phyloP scores from a whole-genome alignment of 2,888 invertebrate species.

The Cataglyphis cursor region DNA sequence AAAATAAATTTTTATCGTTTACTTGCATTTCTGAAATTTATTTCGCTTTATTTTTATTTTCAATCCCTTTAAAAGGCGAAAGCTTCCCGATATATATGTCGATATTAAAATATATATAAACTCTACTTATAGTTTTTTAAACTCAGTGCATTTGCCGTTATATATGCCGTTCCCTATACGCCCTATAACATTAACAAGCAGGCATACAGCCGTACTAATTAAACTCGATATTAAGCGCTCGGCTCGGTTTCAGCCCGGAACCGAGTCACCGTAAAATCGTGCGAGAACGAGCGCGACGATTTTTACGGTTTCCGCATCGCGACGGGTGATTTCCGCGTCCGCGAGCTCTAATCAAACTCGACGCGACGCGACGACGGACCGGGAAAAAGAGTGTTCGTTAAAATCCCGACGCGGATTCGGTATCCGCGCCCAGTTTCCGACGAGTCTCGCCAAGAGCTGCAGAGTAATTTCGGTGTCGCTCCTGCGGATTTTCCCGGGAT shows the following conservation, averaged over 20 bases:
- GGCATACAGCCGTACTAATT: slow-evolving; percentile 39
- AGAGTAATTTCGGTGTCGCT: slow-evolving; percentile 38
- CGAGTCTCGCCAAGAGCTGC: slow-evolving; percentile 17
- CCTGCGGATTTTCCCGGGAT: background rate
- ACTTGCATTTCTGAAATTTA: background rate
- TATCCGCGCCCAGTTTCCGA: slow-evolving; percentile 4
- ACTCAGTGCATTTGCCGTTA: background rate
- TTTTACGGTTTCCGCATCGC: slow-evolving; percentile 41
- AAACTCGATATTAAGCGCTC: slow-evolving; percentile 25
- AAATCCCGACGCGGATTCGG: slow-evolving; percentile 36
- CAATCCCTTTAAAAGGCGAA: background rate
- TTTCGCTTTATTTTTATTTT: background rate
- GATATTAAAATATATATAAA: background rate
- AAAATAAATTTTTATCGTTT: background rate
- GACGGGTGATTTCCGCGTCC: slow-evolving; percentile 44
- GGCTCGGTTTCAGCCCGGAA: slow-evolving; percentile 22
- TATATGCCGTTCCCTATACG: background rate
- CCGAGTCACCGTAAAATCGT: slow-evolving; percentile 35
- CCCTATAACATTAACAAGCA: slow-evolving; percentile 14
- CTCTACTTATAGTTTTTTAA: background rate
- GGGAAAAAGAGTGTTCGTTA: slow-evolving; percentile 34
- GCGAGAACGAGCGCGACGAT: slow-evolving; percentile 14
- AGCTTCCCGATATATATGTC: background rate
- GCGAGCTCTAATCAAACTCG: slow-evolving; percentile 39
- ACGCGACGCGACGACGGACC: background rate